Conservation (phyloP, 1,140 invertebrate genomes). For the Caenorhabditis latens region DNA sequence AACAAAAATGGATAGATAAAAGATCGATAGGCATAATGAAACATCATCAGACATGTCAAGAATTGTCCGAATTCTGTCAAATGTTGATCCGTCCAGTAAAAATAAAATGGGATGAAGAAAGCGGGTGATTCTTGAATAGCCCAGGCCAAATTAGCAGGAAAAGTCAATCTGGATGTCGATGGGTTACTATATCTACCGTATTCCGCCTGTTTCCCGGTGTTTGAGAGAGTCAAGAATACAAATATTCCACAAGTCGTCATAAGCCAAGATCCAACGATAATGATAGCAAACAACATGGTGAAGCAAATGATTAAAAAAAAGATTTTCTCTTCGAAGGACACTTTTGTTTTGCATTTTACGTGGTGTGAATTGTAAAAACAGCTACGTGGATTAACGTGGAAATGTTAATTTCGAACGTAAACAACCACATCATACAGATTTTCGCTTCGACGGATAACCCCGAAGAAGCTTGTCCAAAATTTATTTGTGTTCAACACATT, state of each 20-base stretch:
- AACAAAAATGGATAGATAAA: slow-evolving; percentile 80
- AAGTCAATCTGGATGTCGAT: neutral
- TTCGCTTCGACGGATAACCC: too few species aligned
- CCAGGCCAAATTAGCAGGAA: slow-evolving; percentile 75
- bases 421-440: too few species aligned
- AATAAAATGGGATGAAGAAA: slow-evolving; percentile 70
- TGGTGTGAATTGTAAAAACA: too few species aligned
- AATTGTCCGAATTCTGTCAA: slow-evolving; percentile 13
- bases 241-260: slow-evolving; percentile 35
- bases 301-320: too few species aligned
- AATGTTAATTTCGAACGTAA: too few species aligned
- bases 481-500: too few species aligned
- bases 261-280: slow-evolving; percentile 27
- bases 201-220: slow-evolving; percentile 3
- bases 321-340: neutral
- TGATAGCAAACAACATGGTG: neutral
- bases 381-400: too few species aligned
- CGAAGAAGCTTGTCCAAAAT: too few species aligned
- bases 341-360: too few species aligned
- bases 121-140: slow-evolving; percentile 76
- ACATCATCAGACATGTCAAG: slow-evolving; percentile 68
- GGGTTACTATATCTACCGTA: slow-evolving; percentile 17
- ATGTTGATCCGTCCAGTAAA: slow-evolving; percentile 48
- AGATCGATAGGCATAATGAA: slow-evolving; percentile 73
- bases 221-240: slow-evolving; percentile 10